Base-by-base conservation (phyloP, 2,797 vertebrate species). In the Synaphobranchus kaupii region DNA sequence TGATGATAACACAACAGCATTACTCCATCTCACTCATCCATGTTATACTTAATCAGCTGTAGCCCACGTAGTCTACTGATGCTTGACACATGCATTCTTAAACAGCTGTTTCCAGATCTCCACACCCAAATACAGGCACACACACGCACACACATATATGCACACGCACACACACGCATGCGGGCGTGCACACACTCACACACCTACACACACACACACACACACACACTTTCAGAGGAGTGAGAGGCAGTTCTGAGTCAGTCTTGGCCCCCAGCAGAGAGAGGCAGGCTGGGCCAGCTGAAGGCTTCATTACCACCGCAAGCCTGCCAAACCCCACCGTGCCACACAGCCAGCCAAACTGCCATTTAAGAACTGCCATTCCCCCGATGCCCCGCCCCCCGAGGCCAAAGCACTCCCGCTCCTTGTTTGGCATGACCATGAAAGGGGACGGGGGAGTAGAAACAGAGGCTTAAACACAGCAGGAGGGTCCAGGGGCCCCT, bases 231-330 rank as follows among this genome's bases (percentile, higher is more conserved):
- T 44, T n/a, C 44, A 50, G 10, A 28, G 20, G 83, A 84, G 78
- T n/a, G 47, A 81, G 22, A 81, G 47, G 44, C 78, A 81, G 78
- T 48, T 50, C 44, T 85, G 76, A 87, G 81, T 87, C 81, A 87
- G 78, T 44, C 60, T 56, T 31, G 47, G 88, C 88, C 89, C 83
- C 90, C 91, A 86, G 88, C 90, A 84, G 90, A 87, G 89, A 89
- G 87, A 73, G 85, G 86, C 87, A 89, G 90, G 86, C 88, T 90
- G 89, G 88, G 58, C 90, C 89, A 90, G 88, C 90, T 90, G 91
- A 92, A 90, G 91, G 90, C 91, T 92, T 93, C 93, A 93, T 93
- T 93, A 91, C 89, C 86, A 87, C 89, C 84, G 85, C 86, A 89
- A 88, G 90, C 90, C 90, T 92, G 91, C 91, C 90, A 93, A 90